A percentile compares a stretch with the other conserved stretches of the same genome.
Evolutionary conservation across 2,797 vertebrate species (phyloP).

Genomic region (Atherinosoma microstoma): DNA sequence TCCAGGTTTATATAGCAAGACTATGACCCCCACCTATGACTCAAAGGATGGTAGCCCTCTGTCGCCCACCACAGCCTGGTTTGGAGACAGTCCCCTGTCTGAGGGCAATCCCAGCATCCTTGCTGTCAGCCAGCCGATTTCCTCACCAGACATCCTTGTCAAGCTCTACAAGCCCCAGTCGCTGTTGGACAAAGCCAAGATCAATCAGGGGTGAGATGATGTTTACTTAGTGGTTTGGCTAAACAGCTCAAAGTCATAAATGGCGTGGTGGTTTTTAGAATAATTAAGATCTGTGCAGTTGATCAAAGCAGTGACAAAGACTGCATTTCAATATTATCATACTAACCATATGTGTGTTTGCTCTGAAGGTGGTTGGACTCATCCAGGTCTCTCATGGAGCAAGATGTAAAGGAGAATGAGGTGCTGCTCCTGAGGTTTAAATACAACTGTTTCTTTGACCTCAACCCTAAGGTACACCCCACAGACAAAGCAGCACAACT

Average conservation of each 20-base stretch:
- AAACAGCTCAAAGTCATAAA: constrained; percentile 12
- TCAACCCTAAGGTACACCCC: constrained; percentile 95
- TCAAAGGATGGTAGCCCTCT: constrained; percentile 97
- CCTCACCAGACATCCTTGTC: constrained; percentile 94
- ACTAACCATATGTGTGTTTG: background rate
- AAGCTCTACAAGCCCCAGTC: constrained; percentile 99
- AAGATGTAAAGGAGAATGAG: constrained; percentile 98
- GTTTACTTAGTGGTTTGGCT: constrained; percentile 30
- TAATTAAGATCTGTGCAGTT: constrained; percentile 2
- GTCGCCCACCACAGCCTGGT: constrained; percentile 98
- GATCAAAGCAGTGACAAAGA: background rate
- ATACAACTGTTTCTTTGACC: constrained; percentile 99
- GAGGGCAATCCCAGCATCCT: constrained; percentile 98
- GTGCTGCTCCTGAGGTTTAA: constrained; percentile 97
- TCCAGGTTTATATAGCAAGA: constrained; percentile 98
- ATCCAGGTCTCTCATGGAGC: constrained; percentile 98
- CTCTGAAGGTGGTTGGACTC: constrained; percentile 94
- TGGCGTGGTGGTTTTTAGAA: constrained; percentile 3
- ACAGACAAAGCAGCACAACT: background rate
- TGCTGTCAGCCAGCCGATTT: constrained; percentile 95
- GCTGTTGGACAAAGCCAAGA: constrained; percentile 98
- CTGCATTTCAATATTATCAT: constrained; percentile 8
- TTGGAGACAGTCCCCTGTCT: constrained; percentile 96
- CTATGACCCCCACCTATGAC: constrained; percentile 99
- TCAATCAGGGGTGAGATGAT: constrained; percentile 95